phyloP scores from a whole-genome alignment of 2,113 vertebrate species.

The Hyaena hyaena region DNA sequence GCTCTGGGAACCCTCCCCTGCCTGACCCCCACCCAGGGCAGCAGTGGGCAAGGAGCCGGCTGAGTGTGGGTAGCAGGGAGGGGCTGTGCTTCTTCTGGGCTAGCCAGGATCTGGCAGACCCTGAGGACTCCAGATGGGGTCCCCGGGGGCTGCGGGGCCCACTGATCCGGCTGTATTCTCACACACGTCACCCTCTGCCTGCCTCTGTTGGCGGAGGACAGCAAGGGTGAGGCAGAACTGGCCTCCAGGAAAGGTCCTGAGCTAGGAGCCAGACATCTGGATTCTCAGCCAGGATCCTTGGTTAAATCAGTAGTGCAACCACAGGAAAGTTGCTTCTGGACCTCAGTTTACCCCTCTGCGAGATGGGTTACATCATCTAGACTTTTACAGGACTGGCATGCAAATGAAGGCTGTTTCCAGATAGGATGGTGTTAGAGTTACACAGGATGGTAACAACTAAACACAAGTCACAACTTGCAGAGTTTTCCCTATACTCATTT shows the following conservation, averaged over 20 bases:
- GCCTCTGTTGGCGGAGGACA: rapidly evolving
- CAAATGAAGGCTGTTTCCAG: neutral
- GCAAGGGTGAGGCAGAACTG: neutral
- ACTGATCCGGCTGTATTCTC: neutral
- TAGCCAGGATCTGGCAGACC: neutral
- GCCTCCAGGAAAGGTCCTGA: neutral
- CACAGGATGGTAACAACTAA: neutral
- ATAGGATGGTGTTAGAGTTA: neutral
- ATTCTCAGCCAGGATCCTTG: neutral
- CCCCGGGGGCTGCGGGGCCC: neutral
- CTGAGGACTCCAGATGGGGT: neutral
- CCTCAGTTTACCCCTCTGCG: conserved; percentile 21
- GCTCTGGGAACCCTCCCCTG: neutral
- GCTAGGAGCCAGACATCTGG: no score
- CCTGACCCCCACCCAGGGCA: rapidly evolving
- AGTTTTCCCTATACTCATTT: neutral
- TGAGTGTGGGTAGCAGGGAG: neutral
- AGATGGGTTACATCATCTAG: neutral
- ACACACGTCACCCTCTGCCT: neutral
- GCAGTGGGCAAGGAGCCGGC: neutral
- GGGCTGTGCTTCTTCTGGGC: neutral
- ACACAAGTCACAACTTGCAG: neutral
- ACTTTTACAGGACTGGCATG: neutral
- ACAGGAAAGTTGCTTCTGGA: neutral
- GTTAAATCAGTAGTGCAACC: neutral